These are phyloP conservation scores for Oceanodroma leucorhoa DNA, from an alignment of 2,797 vertebrate species.

Conservation along the genomic window DNA sequence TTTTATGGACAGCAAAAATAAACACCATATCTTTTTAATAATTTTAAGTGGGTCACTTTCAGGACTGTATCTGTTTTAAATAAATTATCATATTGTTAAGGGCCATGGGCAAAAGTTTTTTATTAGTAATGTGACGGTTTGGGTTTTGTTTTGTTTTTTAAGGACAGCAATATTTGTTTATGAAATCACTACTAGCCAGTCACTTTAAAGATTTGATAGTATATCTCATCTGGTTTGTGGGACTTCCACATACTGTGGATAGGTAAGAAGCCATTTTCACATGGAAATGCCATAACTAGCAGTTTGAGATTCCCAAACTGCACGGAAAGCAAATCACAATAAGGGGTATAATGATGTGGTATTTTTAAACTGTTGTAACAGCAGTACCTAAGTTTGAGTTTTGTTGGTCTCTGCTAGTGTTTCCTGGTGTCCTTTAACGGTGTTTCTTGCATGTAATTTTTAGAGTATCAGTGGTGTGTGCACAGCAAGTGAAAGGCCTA, in stretches of 20 bases:
- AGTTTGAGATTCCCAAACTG: background rate
- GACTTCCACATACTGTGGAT: fast-evolving
- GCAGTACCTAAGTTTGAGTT: background rate
- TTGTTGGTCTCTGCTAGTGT: background rate
- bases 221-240: background rate
- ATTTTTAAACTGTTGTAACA: background rate
- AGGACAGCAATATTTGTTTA: background rate
- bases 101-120: constrained; percentile 55
- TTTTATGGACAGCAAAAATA: constrained; percentile 80
- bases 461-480: background rate
- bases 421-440: background rate
- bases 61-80: constrained; percentile 77
- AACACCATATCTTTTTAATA: constrained; percentile 78
- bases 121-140: background rate
- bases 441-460: background rate
- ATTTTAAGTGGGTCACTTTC: constrained; percentile 81
- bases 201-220: background rate
- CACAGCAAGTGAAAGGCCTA: background rate
- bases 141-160: background rate
- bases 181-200: background rate
- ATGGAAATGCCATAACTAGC: background rate
- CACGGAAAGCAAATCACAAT: background rate
- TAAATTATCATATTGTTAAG: constrained; percentile 75
- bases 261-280: background rate
- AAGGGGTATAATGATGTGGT: background rate